A percentile compares a stretch with the other conserved stretches of the same genome.
Conservation (phyloP, 2,113 vertebrate species). For the Platanista minor region DNA sequence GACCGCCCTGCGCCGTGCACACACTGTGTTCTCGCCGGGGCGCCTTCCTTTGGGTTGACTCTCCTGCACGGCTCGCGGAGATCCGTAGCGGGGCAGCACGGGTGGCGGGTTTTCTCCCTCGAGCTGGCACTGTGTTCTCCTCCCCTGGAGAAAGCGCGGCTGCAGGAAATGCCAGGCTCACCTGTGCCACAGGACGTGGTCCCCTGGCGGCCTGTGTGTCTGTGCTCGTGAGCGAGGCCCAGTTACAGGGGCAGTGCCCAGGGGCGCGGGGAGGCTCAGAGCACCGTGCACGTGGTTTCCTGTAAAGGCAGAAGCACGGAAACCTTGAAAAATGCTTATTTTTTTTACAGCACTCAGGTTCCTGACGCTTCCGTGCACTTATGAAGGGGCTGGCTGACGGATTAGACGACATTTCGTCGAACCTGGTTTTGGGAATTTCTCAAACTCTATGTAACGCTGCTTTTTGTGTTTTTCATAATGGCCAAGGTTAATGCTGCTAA, state of each 20-base stretch:
- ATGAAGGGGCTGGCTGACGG: rapidly evolving
- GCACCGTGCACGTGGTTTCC: rapidly evolving
- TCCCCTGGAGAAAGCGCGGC: background rate
- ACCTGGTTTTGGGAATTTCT: background rate
- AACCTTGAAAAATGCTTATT: background rate
- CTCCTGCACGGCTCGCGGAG: rapidly evolving
- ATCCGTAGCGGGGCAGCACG: background rate
- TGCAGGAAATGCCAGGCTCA: background rate
- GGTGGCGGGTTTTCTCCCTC: background rate
- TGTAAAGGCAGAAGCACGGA: rapidly evolving
- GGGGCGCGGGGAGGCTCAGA: too few species aligned
- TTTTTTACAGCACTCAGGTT: background rate
- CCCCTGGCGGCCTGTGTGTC: rapidly evolving
- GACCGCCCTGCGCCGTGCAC: rapidly evolving
- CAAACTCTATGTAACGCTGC: rapidly evolving
- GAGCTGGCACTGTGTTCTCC: background rate
- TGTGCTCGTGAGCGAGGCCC: rapidly evolving
- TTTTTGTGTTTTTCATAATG: too few species aligned
- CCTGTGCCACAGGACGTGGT: background rate
- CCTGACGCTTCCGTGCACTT: background rate
- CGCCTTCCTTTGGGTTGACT: background rate
- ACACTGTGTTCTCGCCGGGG: rapidly evolving
- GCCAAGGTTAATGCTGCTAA: background rate
- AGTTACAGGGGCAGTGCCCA: rapidly evolving
- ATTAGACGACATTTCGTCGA: background rate